Conservation (phyloP, 2,888 invertebrate genomes). For the Pristionchus japonicus region DNA sequence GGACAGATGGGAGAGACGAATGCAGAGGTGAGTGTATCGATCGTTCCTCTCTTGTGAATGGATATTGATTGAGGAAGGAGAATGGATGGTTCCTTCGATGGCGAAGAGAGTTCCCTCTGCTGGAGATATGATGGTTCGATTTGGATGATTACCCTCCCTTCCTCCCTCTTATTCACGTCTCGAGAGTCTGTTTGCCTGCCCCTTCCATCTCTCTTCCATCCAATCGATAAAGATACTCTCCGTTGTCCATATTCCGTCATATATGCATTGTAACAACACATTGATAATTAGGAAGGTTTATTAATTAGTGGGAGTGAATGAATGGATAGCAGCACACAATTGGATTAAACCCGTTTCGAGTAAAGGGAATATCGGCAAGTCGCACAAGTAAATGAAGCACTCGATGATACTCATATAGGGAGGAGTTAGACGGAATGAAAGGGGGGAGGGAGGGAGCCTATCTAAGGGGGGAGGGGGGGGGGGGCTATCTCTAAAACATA, state of each 20-base stretch:
- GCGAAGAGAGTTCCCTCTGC: constrained; percentile 44
- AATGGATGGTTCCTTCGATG: constrained; percentile 25
- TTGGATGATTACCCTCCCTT: constrained; percentile 3
- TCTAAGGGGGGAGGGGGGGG: not conserved
- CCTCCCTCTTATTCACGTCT: too few relatives aligned
- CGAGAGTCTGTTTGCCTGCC: not conserved
- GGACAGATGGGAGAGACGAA: not conserved
- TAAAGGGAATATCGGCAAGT: constrained; percentile 22
- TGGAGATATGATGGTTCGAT: constrained; percentile 46
- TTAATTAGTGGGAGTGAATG: not conserved
- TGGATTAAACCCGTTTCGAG: not conserved
- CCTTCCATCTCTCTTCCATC: not conserved
- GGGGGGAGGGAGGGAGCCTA: not conserved
- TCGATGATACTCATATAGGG: not conserved
- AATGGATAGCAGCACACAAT: not conserved
- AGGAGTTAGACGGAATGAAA: not conserved
- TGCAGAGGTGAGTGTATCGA: not conserved
- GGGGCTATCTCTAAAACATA: not conserved
- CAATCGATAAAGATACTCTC: constrained; percentile 31
- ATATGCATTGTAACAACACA: not conserved
- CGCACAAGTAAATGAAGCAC: not conserved
- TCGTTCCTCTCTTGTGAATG: not conserved
- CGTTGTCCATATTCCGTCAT: not conserved
- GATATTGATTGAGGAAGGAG: not conserved
- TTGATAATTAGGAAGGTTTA: not conserved